Evolutionary conservation across 2,888 invertebrate genomes (phyloP).

Genomic region (Stenolophus ochropezus): DNA sequence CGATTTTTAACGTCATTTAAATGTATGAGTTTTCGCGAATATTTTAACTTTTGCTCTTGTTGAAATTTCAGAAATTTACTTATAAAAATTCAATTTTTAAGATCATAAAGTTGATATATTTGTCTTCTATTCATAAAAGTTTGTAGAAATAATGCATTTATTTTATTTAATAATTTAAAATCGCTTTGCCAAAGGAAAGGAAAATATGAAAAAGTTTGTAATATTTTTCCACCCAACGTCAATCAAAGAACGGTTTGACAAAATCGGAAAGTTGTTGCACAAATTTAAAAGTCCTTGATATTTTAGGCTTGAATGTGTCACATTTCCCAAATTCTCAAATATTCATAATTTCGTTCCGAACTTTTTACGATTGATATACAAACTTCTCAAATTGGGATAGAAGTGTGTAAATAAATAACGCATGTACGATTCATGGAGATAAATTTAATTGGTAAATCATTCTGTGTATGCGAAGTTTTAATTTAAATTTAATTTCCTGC

Average conservation of each 20-base stretch:
- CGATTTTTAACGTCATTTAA: constrained; percentile 26
- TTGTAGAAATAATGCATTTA: not conserved
- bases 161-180: not conserved
- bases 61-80: not conserved
- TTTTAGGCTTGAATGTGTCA: not conserved
- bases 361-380: not conserved
- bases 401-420: not conserved
- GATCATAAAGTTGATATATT: not conserved
- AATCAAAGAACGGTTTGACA: not conserved
- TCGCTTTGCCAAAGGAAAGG: not conserved
- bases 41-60: constrained; percentile 24
- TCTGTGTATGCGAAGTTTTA: constrained; percentile 6
- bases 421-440: not conserved
- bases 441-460: constrained; percentile 14
- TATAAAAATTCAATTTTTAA: not conserved
- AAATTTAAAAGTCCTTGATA: constrained; percentile 23
- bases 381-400: not conserved
- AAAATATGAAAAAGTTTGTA: not conserved
- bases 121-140: not conserved
- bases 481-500: constrained; percentile 37
- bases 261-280: constrained; percentile 13
- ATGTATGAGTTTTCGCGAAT: constrained; percentile 18
- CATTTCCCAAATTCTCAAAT: not conserved
- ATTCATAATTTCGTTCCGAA: not conserved
- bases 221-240: not conserved